Evolutionary conservation across 2,888 invertebrate genomes (phyloP), one percentile per base, ranked within the genome.

Genomic region (Candidula unifasciata): DNA sequence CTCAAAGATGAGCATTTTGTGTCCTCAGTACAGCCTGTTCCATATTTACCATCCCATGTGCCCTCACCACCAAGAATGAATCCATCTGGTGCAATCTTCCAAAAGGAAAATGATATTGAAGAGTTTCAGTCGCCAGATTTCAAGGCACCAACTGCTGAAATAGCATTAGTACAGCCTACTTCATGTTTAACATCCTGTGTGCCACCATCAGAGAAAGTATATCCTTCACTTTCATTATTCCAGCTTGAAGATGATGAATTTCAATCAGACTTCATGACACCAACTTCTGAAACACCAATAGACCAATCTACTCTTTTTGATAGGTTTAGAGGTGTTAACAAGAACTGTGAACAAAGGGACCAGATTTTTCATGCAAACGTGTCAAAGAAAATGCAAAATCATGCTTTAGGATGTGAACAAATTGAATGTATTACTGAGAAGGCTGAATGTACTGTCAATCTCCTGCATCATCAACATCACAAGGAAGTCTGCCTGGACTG

Each of bases 221-320:
- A 33, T 74, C 24, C 21, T 27, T 30, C 30, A 30, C 8, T 27
- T 35, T 21, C 35, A 69, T 69, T 69, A 33, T 33, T 24, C 35
- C 44, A 73, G n/a, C 10, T 13, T 44, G 44, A n/a, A 52, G 21
- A 74, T 16, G 74, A 16, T 54, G 54, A 30, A 54, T 24, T 30
- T 74, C 74, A 54, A 1, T 10, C 24, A 16, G 10, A 3, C 8
- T 8, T 27, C 10, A 1, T 2, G 18, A 44, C 8, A 44, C 8
- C 44, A 8, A 24, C 89, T 8, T 87, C 90, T 24, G 90, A 91
- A 74, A 79, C 91, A 80, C 90, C 89, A 16, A 82, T 91, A 24
- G 90, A 91, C 79, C 90, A 91, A 83, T 90, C 92, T 24, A 91
- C 91, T 73, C 88, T 91, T 8, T 83, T 89, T 60, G 91, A 91